Evolutionary conservation across 2,888 invertebrate species (phyloP).

Genomic region (Phymatocera aterrima): DNA sequence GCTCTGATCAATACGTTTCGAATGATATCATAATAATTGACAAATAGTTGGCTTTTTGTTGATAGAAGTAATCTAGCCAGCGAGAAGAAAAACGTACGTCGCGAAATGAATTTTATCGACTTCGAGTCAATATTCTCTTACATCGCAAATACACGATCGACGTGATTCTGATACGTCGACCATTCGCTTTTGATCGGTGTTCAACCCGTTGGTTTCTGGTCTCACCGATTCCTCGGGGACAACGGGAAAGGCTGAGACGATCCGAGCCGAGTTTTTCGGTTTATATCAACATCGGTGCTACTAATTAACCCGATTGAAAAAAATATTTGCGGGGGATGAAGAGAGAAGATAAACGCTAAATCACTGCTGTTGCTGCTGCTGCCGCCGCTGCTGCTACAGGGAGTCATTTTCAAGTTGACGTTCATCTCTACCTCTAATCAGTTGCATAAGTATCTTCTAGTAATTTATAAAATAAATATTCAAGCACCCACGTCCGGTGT

Average conservation of each 20-base stretch:
- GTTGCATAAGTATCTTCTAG: background rate
- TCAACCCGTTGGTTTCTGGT: slow-evolving; percentile 27
- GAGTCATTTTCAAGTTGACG: background rate
- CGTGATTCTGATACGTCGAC: slow-evolving; percentile 16
- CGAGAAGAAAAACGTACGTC: no score
- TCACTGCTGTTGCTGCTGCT: background rate
- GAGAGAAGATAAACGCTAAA: background rate
- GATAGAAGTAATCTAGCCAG: no score
- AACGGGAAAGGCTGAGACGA: background rate
- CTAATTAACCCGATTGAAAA: background rate
- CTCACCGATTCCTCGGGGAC: background rate
- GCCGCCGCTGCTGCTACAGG: no score
- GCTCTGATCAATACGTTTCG: no score
- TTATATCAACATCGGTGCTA: background rate
- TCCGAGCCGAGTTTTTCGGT: background rate
- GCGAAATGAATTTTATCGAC: slow-evolving; percentile 5
- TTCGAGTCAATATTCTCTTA: background rate
- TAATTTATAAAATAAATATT: background rate
- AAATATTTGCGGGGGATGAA: background rate
- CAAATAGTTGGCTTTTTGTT: no score
- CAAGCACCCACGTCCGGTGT: background rate
- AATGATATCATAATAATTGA: no score
- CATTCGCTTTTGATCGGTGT: slow-evolving; percentile 40
- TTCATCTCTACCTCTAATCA: background rate
- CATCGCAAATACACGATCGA: background rate